Evolutionary conservation across 2,113 vertebrate genomes (phyloP).

Genomic region (Hyla sarda): DNA sequence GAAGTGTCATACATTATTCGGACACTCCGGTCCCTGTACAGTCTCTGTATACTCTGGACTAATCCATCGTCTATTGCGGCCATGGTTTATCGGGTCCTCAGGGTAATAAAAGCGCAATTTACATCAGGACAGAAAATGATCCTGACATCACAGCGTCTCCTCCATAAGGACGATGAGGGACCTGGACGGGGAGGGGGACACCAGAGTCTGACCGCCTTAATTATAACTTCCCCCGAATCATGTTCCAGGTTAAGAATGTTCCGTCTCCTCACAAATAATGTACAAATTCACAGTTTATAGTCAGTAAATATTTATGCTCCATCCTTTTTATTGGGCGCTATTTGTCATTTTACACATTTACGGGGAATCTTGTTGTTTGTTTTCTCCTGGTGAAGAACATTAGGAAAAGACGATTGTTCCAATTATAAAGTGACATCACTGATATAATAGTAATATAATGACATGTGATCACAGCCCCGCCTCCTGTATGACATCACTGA

Average conservation of each 20-base stretch:
- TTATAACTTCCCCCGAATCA: not conserved
- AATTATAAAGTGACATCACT: no score
- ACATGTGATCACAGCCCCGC: no score
- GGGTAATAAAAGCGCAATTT: constrained; percentile 52
- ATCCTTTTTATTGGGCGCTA: not conserved
- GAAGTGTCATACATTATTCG: no score
- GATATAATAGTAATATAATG: no score
- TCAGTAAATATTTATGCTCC: not conserved
- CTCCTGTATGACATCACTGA: no score
- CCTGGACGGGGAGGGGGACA: not conserved
- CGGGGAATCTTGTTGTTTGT: not conserved
- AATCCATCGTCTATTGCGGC: no score
- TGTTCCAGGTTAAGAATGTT: not conserved
- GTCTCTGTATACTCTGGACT: no score
- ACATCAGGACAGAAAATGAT: constrained; percentile 31
- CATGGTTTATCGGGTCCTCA: constrained; percentile 43
- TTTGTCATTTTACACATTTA: constrained; percentile 13
- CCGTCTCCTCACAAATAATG: not conserved
- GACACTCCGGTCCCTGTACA: no score
- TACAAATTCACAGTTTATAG: not conserved
- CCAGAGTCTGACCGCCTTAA: not conserved
- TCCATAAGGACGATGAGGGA: constrained; percentile 17
- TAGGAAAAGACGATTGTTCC: not conserved
- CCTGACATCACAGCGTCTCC: constrained; percentile 31
- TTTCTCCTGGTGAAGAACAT: not conserved